Percentiles rank a stretch among this genome's conserved stretches.
Conservation (phyloP, 2,113 vertebrate genomes). For the Beaufortia kweichowensis region DNA sequence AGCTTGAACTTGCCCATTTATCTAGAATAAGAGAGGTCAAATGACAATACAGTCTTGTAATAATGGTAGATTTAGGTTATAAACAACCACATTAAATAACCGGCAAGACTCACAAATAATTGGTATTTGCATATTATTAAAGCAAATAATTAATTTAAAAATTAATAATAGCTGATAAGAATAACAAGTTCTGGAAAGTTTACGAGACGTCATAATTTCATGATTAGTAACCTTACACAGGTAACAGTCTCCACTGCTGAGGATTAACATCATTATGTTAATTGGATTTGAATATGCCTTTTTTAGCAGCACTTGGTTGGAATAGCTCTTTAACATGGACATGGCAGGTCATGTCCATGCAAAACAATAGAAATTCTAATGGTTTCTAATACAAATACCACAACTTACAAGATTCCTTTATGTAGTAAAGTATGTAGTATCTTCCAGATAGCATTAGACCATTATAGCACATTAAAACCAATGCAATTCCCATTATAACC, state of each 20-base stretch:
- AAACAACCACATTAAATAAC: neutral
- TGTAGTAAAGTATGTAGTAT: too few relatives aligned
- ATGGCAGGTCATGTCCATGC: constrained; percentile 28
- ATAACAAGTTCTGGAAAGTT: neutral
- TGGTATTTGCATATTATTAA: too few relatives aligned
- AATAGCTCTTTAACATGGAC: constrained; percentile 23
- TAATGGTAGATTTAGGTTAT: neutral
- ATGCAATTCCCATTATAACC: too few relatives aligned
- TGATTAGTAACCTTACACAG: constrained; percentile 15
- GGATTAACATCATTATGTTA: constrained; percentile 67
- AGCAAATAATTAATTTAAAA: too few relatives aligned
- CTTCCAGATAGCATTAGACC: too few relatives aligned
- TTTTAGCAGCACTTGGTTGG: constrained; percentile 58
- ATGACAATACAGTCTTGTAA: neutral
- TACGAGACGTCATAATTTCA: too few relatives aligned
- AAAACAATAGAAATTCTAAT: neutral
- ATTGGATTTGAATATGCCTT: constrained; percentile 69
- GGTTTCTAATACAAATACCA: too few relatives aligned
- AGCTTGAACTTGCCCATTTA: constrained; percentile 16
- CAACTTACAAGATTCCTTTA: neutral
- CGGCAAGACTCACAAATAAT: neutral
- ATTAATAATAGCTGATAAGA: neutral
- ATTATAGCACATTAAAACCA: too few relatives aligned
- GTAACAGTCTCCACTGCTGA: constrained; percentile 28
- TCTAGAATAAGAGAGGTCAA: neutral